Conservation (phyloP, 2,797 vertebrate species). For the Acanthurus leucopareius region DNA sequence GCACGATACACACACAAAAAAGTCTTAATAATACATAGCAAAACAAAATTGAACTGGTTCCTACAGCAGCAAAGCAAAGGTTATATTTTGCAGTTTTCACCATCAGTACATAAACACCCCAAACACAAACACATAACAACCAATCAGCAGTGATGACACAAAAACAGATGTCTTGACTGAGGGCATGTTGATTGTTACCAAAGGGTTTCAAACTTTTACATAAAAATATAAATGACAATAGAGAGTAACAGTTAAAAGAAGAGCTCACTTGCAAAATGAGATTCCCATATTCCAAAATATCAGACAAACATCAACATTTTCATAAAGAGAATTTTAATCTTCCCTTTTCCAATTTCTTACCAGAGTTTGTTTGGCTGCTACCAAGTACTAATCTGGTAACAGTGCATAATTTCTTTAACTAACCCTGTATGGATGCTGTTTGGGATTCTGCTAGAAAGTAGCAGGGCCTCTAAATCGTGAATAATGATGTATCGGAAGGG, state of each 20-base stretch:
- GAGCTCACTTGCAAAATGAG: conserved; percentile 23
- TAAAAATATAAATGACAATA: background rate
- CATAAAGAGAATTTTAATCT: background rate
- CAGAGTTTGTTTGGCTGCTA: too few relatives aligned
- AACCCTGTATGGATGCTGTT: too few relatives aligned
- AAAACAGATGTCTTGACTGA: background rate
- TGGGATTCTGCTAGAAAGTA: too few relatives aligned
- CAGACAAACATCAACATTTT: conserved; percentile 1
- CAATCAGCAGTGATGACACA: background rate
- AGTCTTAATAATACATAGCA: conserved; percentile 44
- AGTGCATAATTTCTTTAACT: too few relatives aligned
- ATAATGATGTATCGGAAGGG: too few relatives aligned
- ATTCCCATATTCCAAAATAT: background rate
- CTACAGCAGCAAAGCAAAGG: conserved; percentile 62
- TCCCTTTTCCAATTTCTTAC: too few relatives aligned
- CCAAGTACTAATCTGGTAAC: too few relatives aligned
- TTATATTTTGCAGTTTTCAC: conserved; percentile 61
- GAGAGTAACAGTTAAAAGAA: background rate
- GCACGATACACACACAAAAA: conserved; percentile 32
- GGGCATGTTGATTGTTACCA: background rate
- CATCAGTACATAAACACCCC: conserved; percentile 42
- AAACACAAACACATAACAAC: conserved; percentile 32
- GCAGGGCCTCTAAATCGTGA: too few relatives aligned
- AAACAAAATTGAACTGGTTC: conserved; percentile 39
- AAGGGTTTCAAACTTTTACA: background rate